These are phyloP conservation scores for Mormyrus proboscirostris DNA, from an alignment of 2,797 vertebrate genomes.

Conservation along the genomic window DNA sequence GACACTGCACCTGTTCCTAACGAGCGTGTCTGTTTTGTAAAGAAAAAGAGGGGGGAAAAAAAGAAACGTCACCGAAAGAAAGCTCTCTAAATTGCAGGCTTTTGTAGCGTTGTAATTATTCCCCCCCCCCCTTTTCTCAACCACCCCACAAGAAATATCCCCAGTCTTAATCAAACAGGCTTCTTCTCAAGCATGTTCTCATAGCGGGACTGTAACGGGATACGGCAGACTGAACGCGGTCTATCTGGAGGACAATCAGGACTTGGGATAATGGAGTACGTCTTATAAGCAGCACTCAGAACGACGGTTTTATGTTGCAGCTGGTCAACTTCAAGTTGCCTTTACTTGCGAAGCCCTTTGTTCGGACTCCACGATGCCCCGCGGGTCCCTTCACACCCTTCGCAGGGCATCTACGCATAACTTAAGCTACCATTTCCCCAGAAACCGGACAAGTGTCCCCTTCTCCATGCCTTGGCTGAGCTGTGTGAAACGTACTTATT, in stretches of 20 bases:
- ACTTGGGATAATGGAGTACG: conserved; percentile 7
- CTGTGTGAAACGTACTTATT: background rate
- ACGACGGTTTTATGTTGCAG: conserved; percentile 28
- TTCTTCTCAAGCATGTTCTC: conserved; percentile 6
- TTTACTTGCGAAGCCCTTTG: conserved; percentile 21
- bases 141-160: background rate
- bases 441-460: background rate
- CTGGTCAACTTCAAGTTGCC: conserved; percentile 8
- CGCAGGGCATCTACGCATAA: background rate
- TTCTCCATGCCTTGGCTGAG: background rate
- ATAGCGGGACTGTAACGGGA: conserved; percentile 23
- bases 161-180: conserved; percentile 19
- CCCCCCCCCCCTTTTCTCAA: background rate
- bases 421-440: background rate
- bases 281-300: conserved; percentile 22
- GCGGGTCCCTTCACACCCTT: background rate
- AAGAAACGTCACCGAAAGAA: conserved; percentile 17
- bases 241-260: conserved; percentile 25
- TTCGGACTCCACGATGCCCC: conserved; percentile 2
- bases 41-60: background rate
- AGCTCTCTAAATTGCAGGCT: conserved; percentile 20
- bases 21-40: conserved; percentile 14
- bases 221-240: conserved; percentile 22
- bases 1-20: conserved; percentile 54
- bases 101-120: conserved; percentile 21